Percentiles rank a stretch among this genome's conserved stretches.
Conservation (phyloP, 2,113 vertebrate genomes). For the Gobio gobio region DNA sequence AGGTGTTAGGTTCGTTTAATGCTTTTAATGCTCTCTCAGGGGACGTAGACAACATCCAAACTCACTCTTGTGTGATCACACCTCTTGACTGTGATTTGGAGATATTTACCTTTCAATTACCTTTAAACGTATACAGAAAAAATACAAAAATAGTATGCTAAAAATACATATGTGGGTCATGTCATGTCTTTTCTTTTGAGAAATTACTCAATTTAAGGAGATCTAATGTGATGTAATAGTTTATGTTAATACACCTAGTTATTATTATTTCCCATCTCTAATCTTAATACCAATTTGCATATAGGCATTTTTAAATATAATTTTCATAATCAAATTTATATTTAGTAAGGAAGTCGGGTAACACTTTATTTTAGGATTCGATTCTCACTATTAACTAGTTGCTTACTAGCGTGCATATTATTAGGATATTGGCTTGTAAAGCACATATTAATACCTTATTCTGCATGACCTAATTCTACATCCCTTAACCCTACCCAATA, state of each 20-base stretch:
- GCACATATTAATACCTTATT: too few species aligned
- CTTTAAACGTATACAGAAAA: too few species aligned
- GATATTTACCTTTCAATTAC: neutral
- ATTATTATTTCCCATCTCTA: neutral
- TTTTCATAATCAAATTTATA: neutral
- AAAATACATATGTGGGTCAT: too few species aligned
- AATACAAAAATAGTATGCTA: too few species aligned
- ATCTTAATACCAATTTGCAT: neutral
- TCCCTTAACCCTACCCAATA: too few species aligned
- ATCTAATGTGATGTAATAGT: neutral
- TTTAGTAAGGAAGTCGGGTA: neutral
- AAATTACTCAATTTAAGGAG: neutral
- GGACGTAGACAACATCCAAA: constrained; percentile 34
- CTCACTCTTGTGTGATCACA: constrained; percentile 21
- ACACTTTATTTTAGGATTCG: too few species aligned
- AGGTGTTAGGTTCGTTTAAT: constrained; percentile 32
- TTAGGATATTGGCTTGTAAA: too few species aligned
- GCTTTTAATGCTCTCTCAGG: constrained; percentile 14
- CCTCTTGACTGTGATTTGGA: neutral
- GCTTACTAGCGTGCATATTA: too few species aligned
- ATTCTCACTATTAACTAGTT: too few species aligned
- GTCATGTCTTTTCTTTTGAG: neutral
- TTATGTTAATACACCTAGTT: neutral
- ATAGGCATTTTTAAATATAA: neutral
- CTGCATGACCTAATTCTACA: too few species aligned